Evolutionary conservation across 2,888 invertebrate genomes (phyloP).

Genomic region (Prenolepis imparis): DNA sequence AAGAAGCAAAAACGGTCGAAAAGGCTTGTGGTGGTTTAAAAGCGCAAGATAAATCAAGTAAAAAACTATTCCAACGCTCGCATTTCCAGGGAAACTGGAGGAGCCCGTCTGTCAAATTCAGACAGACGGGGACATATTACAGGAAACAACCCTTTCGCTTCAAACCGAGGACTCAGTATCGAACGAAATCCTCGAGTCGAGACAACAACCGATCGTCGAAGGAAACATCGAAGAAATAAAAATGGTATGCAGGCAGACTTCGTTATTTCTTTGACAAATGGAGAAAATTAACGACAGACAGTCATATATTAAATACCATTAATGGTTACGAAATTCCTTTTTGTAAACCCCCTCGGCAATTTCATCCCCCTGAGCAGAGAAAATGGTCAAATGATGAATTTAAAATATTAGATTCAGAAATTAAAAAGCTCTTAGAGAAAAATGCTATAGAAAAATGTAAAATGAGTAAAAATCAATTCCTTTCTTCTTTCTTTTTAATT

Average conservation of each 20-base stretch:
- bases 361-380: conserved; percentile 24
- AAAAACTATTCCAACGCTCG: conserved; percentile 35
- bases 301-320: conserved; percentile 46
- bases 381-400: conserved; percentile 27
- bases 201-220: conserved; percentile 27
- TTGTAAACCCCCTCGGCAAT: conserved; percentile 36
- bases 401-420: conserved; percentile 22
- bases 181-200: not conserved
- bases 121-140: conserved; percentile 49
- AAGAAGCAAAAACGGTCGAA: conserved; percentile 65
- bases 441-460: conserved; percentile 53
- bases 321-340: conserved; percentile 58
- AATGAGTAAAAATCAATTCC: conserved; percentile 39
- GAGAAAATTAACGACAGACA: conserved; percentile 52
- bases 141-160: conserved; percentile 34
- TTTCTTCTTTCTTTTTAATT: conserved; percentile 53
- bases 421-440: conserved; percentile 48
- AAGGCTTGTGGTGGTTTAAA: conserved; percentile 57
- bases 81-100: conserved; percentile 63
- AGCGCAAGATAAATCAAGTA: conserved; percentile 20
- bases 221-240: conserved; percentile 52
- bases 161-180: conserved; percentile 21
- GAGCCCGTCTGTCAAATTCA: conserved; percentile 56
- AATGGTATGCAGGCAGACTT: conserved; percentile 10
- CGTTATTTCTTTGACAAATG: conserved; percentile 31